phyloP scores from a whole-genome alignment of 1,140 invertebrate genomes.

The Drosophila punjabiensis region DNA sequence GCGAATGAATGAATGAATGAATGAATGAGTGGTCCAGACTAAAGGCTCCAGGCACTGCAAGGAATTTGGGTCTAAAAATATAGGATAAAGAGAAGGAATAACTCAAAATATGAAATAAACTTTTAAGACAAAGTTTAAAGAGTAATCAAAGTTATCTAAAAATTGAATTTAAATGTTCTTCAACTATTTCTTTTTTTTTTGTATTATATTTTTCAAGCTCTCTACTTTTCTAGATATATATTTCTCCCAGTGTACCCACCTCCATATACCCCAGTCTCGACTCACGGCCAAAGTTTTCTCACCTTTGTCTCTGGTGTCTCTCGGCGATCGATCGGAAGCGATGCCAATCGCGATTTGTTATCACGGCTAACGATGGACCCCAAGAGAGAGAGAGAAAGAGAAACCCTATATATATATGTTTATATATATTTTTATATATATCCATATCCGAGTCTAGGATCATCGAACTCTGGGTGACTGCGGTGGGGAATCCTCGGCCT shows the following conservation, averaged over 20 bases:
- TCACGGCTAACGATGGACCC: conserved; percentile 58
- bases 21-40: conserved; percentile 46
- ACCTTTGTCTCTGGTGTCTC: conserved; percentile 65
- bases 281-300: conserved; percentile 58
- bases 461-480: conserved; percentile 75
- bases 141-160: background rate
- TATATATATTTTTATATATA: conserved; percentile 28
- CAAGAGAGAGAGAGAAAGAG: conserved; percentile 28
- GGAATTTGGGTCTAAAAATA: background rate
- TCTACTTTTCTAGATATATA: background rate
- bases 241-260: background rate
- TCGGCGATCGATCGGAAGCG: conserved; percentile 69
- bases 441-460: conserved; percentile 71
- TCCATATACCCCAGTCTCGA: background rate
- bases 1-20: conserved; percentile 50
- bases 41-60: background rate
- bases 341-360: conserved; percentile 79
- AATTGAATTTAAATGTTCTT: background rate
- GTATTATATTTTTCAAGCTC: background rate
- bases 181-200: background rate
- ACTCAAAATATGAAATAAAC: background rate
- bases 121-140: fast-evolving
- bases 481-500: conserved; percentile 16
- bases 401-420: conserved; percentile 41
- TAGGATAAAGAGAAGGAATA: fast-evolving